phyloP scores from a whole-genome alignment of 2,113 vertebrate genomes.

The Nesogale talazaci region DNA sequence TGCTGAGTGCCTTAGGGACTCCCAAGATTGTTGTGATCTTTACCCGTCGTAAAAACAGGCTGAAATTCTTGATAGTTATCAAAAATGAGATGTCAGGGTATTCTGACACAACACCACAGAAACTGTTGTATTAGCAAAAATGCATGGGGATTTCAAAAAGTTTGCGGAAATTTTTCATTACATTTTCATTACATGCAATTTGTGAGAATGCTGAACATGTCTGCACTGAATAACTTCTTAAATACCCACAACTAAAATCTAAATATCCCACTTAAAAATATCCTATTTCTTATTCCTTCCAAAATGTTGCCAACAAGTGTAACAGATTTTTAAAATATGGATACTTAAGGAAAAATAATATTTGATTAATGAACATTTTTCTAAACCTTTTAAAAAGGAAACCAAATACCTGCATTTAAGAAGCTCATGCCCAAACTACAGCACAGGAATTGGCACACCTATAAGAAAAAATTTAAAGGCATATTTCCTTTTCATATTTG shows the following conservation, averaged over 20 bases:
- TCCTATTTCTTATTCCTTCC: too few relatives aligned
- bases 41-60: background rate
- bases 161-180: too few relatives aligned
- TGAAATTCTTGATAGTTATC: background rate
- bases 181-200: background rate
- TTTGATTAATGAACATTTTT: too few relatives aligned
- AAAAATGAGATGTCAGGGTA: background rate
- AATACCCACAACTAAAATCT: constrained; percentile 1
- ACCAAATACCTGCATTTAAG: background rate
- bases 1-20: background rate
- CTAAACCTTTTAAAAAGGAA: background rate
- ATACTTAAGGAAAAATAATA: too few relatives aligned
- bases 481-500: background rate
- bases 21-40: background rate
- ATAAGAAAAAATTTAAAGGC: background rate
- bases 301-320: too few relatives aligned
- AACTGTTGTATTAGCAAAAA: constrained; percentile 16
- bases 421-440: background rate
- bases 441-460: background rate
- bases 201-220: constrained; percentile 35
- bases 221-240: background rate
- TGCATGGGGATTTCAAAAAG: background rate
- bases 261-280: too few relatives aligned
- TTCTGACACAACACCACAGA: constrained; percentile 5
- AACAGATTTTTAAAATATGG: too few relatives aligned